Evolutionary conservation across 2,113 vertebrate genomes (phyloP).

Genomic region (Edolisoma coerulescens): DNA sequence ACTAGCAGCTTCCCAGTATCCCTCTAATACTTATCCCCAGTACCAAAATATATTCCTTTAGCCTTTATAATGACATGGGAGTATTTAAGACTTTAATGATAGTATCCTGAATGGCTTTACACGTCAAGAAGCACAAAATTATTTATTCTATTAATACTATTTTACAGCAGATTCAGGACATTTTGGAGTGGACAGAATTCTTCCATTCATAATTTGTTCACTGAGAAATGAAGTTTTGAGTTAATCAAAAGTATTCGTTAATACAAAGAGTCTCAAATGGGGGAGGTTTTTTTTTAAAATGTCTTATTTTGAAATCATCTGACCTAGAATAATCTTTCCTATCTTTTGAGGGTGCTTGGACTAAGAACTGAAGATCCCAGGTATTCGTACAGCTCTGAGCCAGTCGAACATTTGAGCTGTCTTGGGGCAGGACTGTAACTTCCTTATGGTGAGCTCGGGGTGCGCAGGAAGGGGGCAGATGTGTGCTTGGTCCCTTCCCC

Average conservation of each 20-base stretch:
- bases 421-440: neutral
- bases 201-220: neutral
- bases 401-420: neutral
- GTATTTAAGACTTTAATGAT: constrained; percentile 16
- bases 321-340: neutral
- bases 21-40: constrained; percentile 60
- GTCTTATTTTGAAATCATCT: neutral
- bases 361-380: neutral
- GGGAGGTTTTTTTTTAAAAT: neutral
- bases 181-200: neutral
- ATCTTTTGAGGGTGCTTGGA: neutral
- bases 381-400: neutral
- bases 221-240: neutral
- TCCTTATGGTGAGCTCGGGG: neutral
- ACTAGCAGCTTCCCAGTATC: constrained; percentile 59
- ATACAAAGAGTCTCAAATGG: neutral
- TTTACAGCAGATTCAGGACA: neutral
- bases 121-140: neutral
- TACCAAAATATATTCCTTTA: constrained; percentile 55
- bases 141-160: constrained; percentile 15
- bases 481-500: neutral
- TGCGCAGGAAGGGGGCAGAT: neutral
- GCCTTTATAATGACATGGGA: constrained; percentile 9
- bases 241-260: neutral
- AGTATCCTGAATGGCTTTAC: neutral